phyloP scores from a whole-genome alignment of 2,888 invertebrate genomes.

The Andrena bucephala region DNA sequence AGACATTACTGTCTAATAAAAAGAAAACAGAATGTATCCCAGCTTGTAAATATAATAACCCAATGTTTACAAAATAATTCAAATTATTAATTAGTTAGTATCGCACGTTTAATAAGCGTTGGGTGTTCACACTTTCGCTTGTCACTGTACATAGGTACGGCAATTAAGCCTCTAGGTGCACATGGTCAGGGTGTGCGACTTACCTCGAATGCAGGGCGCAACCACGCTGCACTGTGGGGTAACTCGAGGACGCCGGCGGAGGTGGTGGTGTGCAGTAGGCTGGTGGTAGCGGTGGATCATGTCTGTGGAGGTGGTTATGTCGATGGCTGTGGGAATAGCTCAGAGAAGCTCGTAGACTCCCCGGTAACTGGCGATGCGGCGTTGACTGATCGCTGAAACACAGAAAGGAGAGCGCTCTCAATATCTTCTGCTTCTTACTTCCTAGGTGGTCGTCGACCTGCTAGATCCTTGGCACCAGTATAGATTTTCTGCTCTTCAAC shows the following conservation, averaged over 20 bases:
- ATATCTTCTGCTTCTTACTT: neutral
- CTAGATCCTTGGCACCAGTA: no score
- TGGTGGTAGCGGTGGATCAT: constrained; percentile 73
- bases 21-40: no score
- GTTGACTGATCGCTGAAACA: constrained; percentile 79
- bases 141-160: neutral
- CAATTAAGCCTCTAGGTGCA: constrained; percentile 17
- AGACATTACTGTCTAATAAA: no score
- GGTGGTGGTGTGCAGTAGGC: constrained; percentile 71
- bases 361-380: constrained; percentile 79
- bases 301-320: constrained; percentile 71
- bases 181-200: constrained; percentile 54
- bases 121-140: no score
- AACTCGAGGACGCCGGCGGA: constrained; percentile 73
- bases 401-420: constrained; percentile 9
- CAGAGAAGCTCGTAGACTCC: constrained; percentile 75
- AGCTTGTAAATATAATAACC: no score
- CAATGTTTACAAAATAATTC: no score
- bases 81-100: no score
- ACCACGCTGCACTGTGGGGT: constrained; percentile 75
- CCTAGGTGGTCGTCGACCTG: neutral
- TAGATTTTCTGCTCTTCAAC: no score
- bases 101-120: no score
- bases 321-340: constrained; percentile 74
- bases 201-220: constrained; percentile 81